Evolutionary conservation across 2,888 invertebrate genomes (phyloP).

Genomic region (Amorpha juglandis): DNA sequence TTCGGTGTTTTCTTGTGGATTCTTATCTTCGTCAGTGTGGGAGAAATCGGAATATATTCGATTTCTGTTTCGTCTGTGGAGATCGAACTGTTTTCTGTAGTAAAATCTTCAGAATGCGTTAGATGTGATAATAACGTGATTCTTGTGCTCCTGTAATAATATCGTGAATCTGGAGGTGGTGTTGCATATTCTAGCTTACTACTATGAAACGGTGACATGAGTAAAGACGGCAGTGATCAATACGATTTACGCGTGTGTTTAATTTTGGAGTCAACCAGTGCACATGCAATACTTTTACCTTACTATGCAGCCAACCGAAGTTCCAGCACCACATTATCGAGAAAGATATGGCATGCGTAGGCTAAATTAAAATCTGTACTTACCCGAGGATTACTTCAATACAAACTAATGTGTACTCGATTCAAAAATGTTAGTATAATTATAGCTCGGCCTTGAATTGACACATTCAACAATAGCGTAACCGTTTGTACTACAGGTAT

Average conservation of each 20-base stretch:
- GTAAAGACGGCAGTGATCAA: slow-evolving; percentile 45
- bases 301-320: slow-evolving; percentile 55
- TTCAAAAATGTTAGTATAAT: slow-evolving; percentile 65
- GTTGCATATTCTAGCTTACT: slow-evolving; percentile 56
- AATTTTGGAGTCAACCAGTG: slow-evolving; percentile 76
- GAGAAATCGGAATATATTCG: slow-evolving; percentile 92
- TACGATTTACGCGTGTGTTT: slow-evolving; percentile 61
- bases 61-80: slow-evolving; percentile 91
- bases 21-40: slow-evolving; percentile 91
- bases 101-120: slow-evolving; percentile 55
- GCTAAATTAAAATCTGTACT: slow-evolving; percentile 58
- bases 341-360: slow-evolving; percentile 60
- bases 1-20: slow-evolving; percentile 87
- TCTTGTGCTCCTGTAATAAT: slow-evolving; percentile 66
- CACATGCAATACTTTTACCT: slow-evolving; percentile 72
- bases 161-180: slow-evolving; percentile 61
- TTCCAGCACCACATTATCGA: slow-evolving; percentile 72
- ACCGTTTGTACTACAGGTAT: slow-evolving; percentile 34
- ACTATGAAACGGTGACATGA: slow-evolving; percentile 57
- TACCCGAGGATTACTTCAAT: slow-evolving; percentile 67
- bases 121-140: slow-evolving; percentile 72
- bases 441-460: slow-evolving; percentile 64
- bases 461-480: slow-evolving; percentile 56
- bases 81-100: slow-evolving; percentile 66
- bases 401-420: slow-evolving; percentile 63